phyloP scores from a whole-genome alignment of 2,888 invertebrate species.

The Ceriagrion tenellum region DNA sequence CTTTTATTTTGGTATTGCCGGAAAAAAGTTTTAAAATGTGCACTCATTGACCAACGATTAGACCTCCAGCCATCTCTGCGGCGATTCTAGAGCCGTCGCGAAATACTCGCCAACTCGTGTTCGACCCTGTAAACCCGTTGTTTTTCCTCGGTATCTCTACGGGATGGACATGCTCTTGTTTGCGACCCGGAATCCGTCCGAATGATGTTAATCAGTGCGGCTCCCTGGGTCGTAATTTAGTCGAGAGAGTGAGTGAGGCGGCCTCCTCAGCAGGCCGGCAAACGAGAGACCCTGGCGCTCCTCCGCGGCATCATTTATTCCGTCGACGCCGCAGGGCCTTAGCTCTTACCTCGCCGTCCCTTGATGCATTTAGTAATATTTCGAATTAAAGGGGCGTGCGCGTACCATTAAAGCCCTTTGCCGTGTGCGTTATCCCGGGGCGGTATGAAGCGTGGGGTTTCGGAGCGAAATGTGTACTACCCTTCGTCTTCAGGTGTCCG shows the following conservation, averaged over 20 bases:
- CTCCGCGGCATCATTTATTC: neutral
- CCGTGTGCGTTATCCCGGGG: too few relatives aligned
- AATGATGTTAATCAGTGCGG: neutral
- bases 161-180: neutral
- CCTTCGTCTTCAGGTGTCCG: too few relatives aligned
- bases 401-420: too few relatives aligned
- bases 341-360: neutral
- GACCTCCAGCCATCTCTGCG: too few relatives aligned
- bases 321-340: neutral
- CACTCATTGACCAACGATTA: too few relatives aligned
- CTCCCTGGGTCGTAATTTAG: neutral
- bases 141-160: neutral
- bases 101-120: neutral
- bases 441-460: too few relatives aligned
- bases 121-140: neutral
- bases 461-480: too few relatives aligned
- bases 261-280: neutral
- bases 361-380: neutral
- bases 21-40: too few relatives aligned
- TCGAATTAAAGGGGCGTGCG: neutral
- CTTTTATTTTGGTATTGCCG: too few relatives aligned
- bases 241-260: neutral
- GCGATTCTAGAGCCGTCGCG: neutral
- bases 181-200: neutral
- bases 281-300: neutral